Percentiles rank a stretch among this genome's conserved stretches.
Evolutionary conservation across 1,140 invertebrate species (phyloP).

Genomic region (Coelopa frigida): DNA sequence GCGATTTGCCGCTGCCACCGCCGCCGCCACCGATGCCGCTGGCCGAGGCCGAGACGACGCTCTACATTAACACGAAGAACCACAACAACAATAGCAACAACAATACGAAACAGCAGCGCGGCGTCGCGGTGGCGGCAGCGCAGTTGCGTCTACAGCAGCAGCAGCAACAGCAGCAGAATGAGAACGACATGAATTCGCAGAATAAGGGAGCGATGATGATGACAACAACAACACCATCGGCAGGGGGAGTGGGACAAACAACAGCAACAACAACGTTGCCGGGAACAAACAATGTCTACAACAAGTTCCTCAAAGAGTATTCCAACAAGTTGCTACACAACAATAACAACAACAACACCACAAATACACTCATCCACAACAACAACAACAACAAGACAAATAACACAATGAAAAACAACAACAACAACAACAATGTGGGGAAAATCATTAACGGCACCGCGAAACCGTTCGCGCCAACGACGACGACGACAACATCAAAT

Average conservation of each 20-base stretch:
- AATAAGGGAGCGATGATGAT: constrained; percentile 9
- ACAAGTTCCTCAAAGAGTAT: constrained; percentile 41
- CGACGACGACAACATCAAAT: constrained; percentile 19
- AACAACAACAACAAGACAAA: constrained; percentile 28
- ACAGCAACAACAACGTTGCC: no score
- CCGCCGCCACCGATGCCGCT: constrained; percentile 20
- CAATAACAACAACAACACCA: constrained; percentile 2
- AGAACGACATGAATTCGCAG: constrained; percentile 16
- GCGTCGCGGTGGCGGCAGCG: neutral
- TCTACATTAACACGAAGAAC: no score
- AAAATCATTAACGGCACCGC: no score
- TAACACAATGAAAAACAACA: constrained; percentile 24
- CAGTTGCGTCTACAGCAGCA: constrained; percentile 13
- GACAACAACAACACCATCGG: constrained; percentile 7
- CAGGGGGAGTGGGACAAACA: constrained; percentile 16
- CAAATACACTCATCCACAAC: constrained; percentile 2
- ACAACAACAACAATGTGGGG: constrained; percentile 16
- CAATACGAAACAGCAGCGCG: constrained; percentile 11
- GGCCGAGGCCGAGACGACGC: constrained; percentile 5
- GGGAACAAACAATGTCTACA: constrained; percentile 38
- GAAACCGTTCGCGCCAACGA: constrained; percentile 20
- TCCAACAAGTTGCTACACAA: constrained; percentile 31
- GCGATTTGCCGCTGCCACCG: constrained; percentile 20
- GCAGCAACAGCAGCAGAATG: constrained; percentile 12
- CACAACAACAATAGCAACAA: no score